Base-by-base conservation (phyloP, 1,140 invertebrate genomes). In the Sycophaga agraensis region DNA sequence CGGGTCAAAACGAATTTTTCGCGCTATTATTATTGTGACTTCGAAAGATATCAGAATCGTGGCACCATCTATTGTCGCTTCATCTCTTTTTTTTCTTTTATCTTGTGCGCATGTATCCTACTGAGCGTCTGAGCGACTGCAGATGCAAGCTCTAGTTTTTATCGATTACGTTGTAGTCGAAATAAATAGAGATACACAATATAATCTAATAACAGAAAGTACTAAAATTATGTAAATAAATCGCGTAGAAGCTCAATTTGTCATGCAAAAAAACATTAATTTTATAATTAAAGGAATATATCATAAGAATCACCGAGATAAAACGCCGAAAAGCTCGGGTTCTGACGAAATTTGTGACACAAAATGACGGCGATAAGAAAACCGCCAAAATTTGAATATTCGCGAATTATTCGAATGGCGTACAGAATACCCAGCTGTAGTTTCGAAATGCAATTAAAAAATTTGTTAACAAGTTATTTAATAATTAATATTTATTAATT, bases 21-120 rank as follows among this genome's bases (percentile, higher is more conserved):
- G n/a, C n/a, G n/a, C n/a, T n/a, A n/a, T n/a, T n/a, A n/a, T n/a
- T n/a, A n/a, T n/a, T n/a, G n/a, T n/a, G n/a, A n/a, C n/a, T n/a
- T n/a, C n/a, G n/a, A n/a, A n/a, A n/a, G n/a, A n/a, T n/a, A n/a
- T n/a, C n/a, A n/a, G 37, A 56, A 34, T 64, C 57, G 28, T 51
- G 59, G 45, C 70, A 71, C 34, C 58, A 60, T 60, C 58, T 60
- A 26, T 26, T 35, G 49, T 11, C 49, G 16, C 4, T 34, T 53
- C 19, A 45, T 51, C 11, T 40, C 9, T 19, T 22, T n/a, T n/a
- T 49, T 28, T 17, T 49, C 28, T 16, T 28, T 58, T 58, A 63
- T 35, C 16, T 2, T 19, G 8, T 63, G 66, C 22, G 67, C 2
- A 31, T 46, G 8, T 57, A 22, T 40, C 19, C 14, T 31, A 31